Evolutionary conservation across 2,888 invertebrate species (phyloP), one percentile per base, ranked within the genome.

Genomic region (Xestia c-nigrum): DNA sequence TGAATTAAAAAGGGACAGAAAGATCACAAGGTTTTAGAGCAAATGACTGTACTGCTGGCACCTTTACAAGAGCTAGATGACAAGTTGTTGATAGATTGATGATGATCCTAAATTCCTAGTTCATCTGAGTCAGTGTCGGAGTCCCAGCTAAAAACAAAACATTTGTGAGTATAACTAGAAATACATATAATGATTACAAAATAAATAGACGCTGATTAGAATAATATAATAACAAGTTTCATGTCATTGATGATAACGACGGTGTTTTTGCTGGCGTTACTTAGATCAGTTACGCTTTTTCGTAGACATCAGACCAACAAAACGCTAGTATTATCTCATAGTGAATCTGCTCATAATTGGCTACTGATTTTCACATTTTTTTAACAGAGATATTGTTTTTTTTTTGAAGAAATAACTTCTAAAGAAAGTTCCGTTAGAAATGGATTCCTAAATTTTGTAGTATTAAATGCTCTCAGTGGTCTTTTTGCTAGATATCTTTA

Each of bases 71-170:
- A 52, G 55, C 61, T 65, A 72, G 85, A 75, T 83, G 84, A 83
- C 79, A 63, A 71, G n/a, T 65, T 74, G 85, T 76, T 74, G 85
- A 87, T 74, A 65, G 68, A 83, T 67, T 67, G 65, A 83, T 75
- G 72, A 73, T 73, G 74, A 64, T 70, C 61, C 43, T 83, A 84
- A 59, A 84, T 67, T 80, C 72, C 80, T 76, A 80, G 72, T 40
- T 64, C 86, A 72, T 75, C 85, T 61, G 82, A 76, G 55, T 83
- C 86, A 50, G 84, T 70, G 59, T 83, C 86, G 69, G 74, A 74
- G 72, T 86, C 84, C 86, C 78, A 86, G 63, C 86, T 84, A 86
- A 75, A 78, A 80, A 76, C 73, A 85, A 86, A 84, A 77, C 71
- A 72, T 74, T 69, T 55, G 0, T 61, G 40, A 55, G 31, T 63